Evolutionary conservation across 2,888 invertebrate species (phyloP).

Genomic region (Phlogophora meticulosa): DNA sequence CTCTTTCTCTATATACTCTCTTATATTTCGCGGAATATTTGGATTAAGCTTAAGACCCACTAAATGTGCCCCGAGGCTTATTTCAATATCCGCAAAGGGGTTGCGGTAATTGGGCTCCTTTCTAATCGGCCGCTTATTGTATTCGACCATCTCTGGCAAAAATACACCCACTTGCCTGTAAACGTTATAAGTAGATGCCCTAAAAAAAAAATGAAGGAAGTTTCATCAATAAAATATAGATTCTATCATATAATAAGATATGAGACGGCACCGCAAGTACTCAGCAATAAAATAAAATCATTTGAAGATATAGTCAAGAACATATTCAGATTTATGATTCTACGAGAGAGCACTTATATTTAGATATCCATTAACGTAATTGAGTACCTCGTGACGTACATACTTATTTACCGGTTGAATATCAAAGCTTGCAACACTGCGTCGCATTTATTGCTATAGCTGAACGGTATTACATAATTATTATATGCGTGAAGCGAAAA

Average conservation of each 20-base stretch:
- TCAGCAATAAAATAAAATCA: slow-evolving; percentile 35
- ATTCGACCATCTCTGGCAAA: slow-evolving; percentile 44
- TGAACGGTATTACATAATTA: too few relatives aligned
- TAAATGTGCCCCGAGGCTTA: slow-evolving; percentile 54
- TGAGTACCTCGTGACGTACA: slow-evolving; percentile 57
- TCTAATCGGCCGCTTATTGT: slow-evolving; percentile 60
- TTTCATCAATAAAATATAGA: slow-evolving; percentile 11
- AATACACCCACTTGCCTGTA: slow-evolving; percentile 53
- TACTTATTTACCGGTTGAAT: slow-evolving; percentile 47
- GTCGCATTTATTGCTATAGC: slow-evolving; percentile 13
- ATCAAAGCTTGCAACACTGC: slow-evolving; percentile 45
- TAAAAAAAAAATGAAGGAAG: background rate
- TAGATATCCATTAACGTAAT: slow-evolving; percentile 58
- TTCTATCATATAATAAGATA: background rate
- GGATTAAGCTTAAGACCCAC: slow-evolving; percentile 24
- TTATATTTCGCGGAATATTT: slow-evolving; percentile 14
- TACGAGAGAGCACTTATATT: slow-evolving; percentile 57
- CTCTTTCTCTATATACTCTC: too few relatives aligned
- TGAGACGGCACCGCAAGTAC: background rate
- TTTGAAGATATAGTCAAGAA: slow-evolving; percentile 55
- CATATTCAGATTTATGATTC: slow-evolving; percentile 52
- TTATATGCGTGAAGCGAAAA: too few relatives aligned
- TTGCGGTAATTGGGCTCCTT: slow-evolving; percentile 60
- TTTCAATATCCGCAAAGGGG: slow-evolving; percentile 59
- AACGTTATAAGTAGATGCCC: slow-evolving; percentile 30